Conservation (phyloP, 2,113 vertebrate species). For the Catharus fuscescens region DNA sequence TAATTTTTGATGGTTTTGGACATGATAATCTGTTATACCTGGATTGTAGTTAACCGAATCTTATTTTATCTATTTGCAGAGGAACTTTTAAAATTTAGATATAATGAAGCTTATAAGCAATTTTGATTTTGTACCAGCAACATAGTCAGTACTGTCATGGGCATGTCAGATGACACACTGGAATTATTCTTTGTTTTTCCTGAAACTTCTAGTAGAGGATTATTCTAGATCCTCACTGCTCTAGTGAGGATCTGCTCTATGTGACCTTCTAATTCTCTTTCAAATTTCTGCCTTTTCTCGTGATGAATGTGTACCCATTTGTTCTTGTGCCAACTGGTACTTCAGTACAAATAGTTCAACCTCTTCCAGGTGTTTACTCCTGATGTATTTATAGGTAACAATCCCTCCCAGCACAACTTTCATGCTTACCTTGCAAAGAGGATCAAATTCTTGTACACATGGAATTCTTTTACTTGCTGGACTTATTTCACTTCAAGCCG, state of each 20-base stretch:
- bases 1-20: neutral
- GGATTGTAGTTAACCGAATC: neutral
- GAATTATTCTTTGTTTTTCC: neutral
- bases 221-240: neutral
- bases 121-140: neutral
- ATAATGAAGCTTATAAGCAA: neutral
- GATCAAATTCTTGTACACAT: neutral
- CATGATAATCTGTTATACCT: neutral
- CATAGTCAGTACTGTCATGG: neutral
- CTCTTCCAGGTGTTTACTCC: neutral
- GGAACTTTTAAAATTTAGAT: neutral
- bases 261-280: neutral
- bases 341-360: neutral
- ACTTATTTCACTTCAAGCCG: neutral
- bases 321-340: neutral
- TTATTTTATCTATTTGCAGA: neutral
- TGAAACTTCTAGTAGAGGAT: neutral
- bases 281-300: neutral
- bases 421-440: neutral
- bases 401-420: neutral
- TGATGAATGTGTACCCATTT: neutral
- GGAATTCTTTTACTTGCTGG: neutral
- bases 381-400: neutral
- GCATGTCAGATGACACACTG: neutral
- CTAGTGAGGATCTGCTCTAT: neutral